Percentiles rank a stretch among this genome's conserved stretches.
Evolutionary conservation across 2,888 invertebrate genomes (phyloP).

Genomic region (Perithous albicinctus): DNA sequence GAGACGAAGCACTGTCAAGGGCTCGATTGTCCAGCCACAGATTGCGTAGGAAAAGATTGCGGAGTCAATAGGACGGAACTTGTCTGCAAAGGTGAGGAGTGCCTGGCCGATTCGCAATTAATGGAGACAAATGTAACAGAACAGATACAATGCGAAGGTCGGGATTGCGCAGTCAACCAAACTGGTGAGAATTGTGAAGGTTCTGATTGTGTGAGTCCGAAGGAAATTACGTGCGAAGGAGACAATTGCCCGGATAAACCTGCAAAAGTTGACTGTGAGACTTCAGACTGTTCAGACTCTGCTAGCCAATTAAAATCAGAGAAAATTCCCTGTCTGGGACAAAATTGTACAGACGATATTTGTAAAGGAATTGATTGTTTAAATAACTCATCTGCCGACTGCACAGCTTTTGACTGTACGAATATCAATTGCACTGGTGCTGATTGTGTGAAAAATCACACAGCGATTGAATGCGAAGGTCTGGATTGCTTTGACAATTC

Average conservation of each 20-base stretch:
- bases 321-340: background rate
- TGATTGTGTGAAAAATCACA: background rate
- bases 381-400: too few relatives aligned
- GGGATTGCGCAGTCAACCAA: background rate
- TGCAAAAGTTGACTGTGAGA: background rate
- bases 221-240: slow-evolving; percentile 8
- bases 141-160: too few relatives aligned
- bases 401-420: background rate
- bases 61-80: background rate
- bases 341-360: background rate
- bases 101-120: background rate
- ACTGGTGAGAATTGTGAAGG: slow-evolving; percentile 1
- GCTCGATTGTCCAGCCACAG: background rate
- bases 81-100: slow-evolving; percentile 15
- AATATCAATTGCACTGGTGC: background rate
- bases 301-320: background rate
- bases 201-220: slow-evolving; percentile 2
- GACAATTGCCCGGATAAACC: slow-evolving; percentile 9
- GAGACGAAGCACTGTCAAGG: slow-evolving; percentile 16
- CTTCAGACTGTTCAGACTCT: background rate
- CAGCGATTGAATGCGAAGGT: slow-evolving; percentile 3
- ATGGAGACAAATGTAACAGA: slow-evolving; percentile 41
- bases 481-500: slow-evolving; percentile 11
- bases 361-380: too few relatives aligned
- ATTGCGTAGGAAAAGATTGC: slow-evolving; percentile 1